Percentiles rank a stretch among this genome's conserved stretches.
phyloP scores from a whole-genome alignment of 2,797 vertebrate species.

The Crocodylus rhombifer region DNA sequence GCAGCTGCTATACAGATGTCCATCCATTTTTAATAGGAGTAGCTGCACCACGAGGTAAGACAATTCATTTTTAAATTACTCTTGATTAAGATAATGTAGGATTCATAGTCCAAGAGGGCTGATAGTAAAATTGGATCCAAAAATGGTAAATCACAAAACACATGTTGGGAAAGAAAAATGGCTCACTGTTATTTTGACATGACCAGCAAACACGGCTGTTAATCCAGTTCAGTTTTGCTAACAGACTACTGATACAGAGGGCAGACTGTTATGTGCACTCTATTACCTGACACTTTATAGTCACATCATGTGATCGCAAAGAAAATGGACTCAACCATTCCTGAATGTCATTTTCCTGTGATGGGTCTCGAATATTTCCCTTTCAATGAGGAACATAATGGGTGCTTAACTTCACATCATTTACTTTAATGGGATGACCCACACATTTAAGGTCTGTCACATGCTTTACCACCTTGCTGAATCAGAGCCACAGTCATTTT shows the following conservation, averaged over 20 bases:
- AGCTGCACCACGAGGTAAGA: not conserved
- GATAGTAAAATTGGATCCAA: slow-evolving; percentile 20
- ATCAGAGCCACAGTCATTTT: slow-evolving; percentile 36
- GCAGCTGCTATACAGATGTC: slow-evolving; percentile 61
- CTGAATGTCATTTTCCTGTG: not conserved
- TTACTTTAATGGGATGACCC: slow-evolving; percentile 58
- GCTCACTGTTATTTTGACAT: rapidly evolving
- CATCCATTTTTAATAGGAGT: not conserved
- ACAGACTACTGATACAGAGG: not conserved
- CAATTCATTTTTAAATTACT: slow-evolving; percentile 38
- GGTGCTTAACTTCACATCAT: slow-evolving; percentile 43
- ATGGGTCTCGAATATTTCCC: not conserved
- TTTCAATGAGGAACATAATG: slow-evolving; percentile 38
- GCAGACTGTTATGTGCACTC: no score
- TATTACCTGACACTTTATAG: not conserved
- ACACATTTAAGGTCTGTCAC: slow-evolving; percentile 9
- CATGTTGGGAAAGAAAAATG: rapidly evolving
- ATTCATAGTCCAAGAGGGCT: not conserved
- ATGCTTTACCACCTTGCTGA: not conserved
- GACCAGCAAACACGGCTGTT: not conserved
- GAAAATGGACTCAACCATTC: not conserved
- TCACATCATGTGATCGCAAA: rapidly evolving
- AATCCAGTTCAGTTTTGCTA: no score
- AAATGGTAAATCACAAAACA: slow-evolving; percentile 8
- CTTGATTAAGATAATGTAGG: not conserved